Conservation (phyloP, 2,113 vertebrate genomes). For the Cyanoderma ruficeps region DNA sequence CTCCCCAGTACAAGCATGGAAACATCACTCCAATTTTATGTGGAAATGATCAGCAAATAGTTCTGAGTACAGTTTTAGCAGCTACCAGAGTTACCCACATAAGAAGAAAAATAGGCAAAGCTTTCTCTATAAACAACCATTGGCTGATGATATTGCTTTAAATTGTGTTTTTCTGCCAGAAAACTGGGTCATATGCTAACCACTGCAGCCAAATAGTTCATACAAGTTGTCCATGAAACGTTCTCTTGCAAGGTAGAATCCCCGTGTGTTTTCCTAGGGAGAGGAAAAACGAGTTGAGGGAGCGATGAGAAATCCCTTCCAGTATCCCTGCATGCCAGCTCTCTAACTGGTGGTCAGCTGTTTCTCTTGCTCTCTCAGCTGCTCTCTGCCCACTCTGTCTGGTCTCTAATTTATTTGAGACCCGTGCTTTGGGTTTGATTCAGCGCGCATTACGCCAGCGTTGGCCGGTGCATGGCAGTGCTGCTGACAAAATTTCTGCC, state of each 20-base stretch:
- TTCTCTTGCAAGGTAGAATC: not conserved
- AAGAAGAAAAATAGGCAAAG: not conserved
- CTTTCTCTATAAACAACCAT: not conserved
- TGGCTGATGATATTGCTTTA: not conserved
- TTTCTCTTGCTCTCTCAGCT: not conserved
- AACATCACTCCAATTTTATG: not conserved
- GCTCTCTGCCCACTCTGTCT: conserved; percentile 41
- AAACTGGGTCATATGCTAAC: not conserved
- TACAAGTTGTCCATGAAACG: not conserved
- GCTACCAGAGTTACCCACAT: not conserved
- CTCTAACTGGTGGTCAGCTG: not conserved
- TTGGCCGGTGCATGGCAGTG: conserved; percentile 29
- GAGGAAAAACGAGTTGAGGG: not conserved
- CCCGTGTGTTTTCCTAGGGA: not conserved
- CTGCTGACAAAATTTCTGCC: conserved; percentile 23
- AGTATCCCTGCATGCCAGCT: not conserved
- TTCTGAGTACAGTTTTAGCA: not conserved
- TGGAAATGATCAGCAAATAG: not conserved
- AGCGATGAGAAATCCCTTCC: not conserved
- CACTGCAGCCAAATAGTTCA: not conserved
- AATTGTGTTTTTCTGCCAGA: not conserved
- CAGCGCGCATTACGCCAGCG: conserved; percentile 5
- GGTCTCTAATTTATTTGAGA: conserved; percentile 19
- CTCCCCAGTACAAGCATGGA: not conserved
- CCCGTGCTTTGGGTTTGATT: conserved; percentile 24